Percentiles rank a stretch among this genome's conserved stretches.
These are phyloP conservation scores for Ianthella basta DNA, from an alignment of 37 sponge, comb jelly and placozoan species.

Conservation along the genomic window DNA sequence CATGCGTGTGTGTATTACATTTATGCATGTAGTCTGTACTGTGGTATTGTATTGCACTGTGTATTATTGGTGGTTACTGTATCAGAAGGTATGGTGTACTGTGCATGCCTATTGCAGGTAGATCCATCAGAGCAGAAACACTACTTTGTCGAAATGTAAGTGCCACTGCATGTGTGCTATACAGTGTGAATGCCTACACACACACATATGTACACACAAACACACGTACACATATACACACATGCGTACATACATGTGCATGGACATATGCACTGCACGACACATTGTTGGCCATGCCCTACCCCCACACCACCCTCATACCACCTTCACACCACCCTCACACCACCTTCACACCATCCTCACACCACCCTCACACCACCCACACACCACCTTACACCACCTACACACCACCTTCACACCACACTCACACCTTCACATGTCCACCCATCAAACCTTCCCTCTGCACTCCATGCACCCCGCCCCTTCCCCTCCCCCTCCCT, in stretches of 20 bases:
- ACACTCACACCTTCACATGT: background rate
- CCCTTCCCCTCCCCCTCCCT: background rate
- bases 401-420: no score
- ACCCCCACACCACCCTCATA: background rate
- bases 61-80: background rate
- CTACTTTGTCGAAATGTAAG: conserved; percentile 18
- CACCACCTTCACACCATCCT: background rate
- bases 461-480: background rate
- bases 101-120: background rate
- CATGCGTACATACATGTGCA: no score
- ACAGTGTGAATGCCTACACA: background rate
- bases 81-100: no score
- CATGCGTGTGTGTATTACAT: background rate
- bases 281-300: background rate
- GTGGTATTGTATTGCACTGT: background rate
- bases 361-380: background rate
- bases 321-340: background rate
- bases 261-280: no score
- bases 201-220: conserved; percentile 15
- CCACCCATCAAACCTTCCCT: background rate
- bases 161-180: background rate
- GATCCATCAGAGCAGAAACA: conserved; percentile 11
- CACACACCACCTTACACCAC: background rate
- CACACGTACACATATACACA: conserved; percentile 16
- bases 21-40: background rate